Base-by-base conservation (phyloP, 2,888 invertebrate species). In the Philopedon plagiatum region DNA sequence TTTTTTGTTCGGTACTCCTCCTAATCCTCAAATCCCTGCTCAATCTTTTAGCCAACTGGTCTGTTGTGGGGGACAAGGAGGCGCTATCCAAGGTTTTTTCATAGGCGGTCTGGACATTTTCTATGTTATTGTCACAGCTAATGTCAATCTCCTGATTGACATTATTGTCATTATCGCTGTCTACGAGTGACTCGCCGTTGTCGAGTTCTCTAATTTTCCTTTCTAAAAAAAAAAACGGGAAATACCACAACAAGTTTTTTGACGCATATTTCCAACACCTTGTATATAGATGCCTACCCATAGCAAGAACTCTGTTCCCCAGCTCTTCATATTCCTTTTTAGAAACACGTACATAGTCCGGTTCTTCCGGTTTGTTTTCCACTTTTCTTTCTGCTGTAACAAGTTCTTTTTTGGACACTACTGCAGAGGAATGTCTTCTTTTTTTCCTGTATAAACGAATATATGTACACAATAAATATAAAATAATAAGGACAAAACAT, bases 301-400 rank as follows among this genome's bases (percentile, higher is more conserved):
- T 93, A 4, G 91, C 91, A 0, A 90, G 90, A 8, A 94, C 92
- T 81, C 93, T 87, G 81, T 88, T 91, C 83, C 93, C 93, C 54
- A 94, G 93, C 77, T 91, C 92, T 83, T 93, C 92, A 78, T 93
- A 94, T 83, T 94, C 93, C 69, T 88, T 90, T 85, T 93, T 93
- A 2, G 92, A 89, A 78, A 93, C 91, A 77, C 90, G 87, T 2
- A 93, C 91, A 80, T 91, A 93, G 79, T 92, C 92, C 0, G 80
- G 75, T 63, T 83, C 71, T n/a, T 71, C 67, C 49, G 57, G 56
- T 26, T 74, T 63, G 23, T 44, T 68, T 51, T 86, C 86, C 72
- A 87, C 81, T 79, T 86, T 86, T 67, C 86, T 86, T 49, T 66
- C 41, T 34, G 69, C 64, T 62, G 68, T 61, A 39, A 58, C 32